Evolutionary conservation across 2,888 invertebrate species (phyloP).

Genomic region (Synergus gifuensis): DNA sequence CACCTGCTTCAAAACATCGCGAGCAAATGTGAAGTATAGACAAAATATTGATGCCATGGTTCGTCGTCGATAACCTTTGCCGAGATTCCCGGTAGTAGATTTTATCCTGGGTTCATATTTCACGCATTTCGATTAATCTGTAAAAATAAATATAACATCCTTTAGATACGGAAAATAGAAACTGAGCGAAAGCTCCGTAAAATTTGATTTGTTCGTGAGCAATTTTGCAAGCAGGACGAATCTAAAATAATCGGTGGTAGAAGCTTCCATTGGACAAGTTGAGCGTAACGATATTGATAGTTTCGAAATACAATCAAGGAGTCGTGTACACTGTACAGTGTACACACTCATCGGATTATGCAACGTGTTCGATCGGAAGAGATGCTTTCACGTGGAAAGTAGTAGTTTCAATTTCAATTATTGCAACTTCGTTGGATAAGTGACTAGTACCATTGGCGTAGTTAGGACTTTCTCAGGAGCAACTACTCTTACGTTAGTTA

Average conservation of each 20-base stretch:
- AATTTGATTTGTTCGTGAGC: not conserved
- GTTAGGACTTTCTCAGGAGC: slow-evolving; percentile 15
- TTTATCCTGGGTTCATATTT: not conserved
- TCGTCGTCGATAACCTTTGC: not conserved
- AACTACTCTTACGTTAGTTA: slow-evolving; percentile 28
- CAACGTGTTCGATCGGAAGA: slow-evolving; percentile 37
- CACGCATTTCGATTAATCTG: not conserved
- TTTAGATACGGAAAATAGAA: not conserved
- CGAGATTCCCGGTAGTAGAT: not conserved
- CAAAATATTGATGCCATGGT: not conserved
- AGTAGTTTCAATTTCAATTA: slow-evolving; percentile 40
- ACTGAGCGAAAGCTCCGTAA: slow-evolving; percentile 19
- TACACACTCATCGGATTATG: slow-evolving; percentile 30
- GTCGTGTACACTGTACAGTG: not conserved
- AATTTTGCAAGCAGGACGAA: slow-evolving; percentile 15
- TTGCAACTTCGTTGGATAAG: slow-evolving; percentile 35
- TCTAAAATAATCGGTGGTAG: slow-evolving; percentile 4
- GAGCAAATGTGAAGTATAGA: not conserved
- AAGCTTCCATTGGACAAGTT: slow-evolving; percentile 12
- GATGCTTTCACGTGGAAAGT: slow-evolving; percentile 41
- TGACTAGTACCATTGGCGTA: slow-evolving; percentile 32
- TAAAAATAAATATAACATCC: not conserved
- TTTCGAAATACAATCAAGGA: slow-evolving; percentile 28
- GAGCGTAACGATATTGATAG: slow-evolving; percentile 25
- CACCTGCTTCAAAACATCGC: slow-evolving; percentile 1